Evolutionary conservation across 2,113 vertebrate species (phyloP).

Genomic region (Polypterus bichir): DNA sequence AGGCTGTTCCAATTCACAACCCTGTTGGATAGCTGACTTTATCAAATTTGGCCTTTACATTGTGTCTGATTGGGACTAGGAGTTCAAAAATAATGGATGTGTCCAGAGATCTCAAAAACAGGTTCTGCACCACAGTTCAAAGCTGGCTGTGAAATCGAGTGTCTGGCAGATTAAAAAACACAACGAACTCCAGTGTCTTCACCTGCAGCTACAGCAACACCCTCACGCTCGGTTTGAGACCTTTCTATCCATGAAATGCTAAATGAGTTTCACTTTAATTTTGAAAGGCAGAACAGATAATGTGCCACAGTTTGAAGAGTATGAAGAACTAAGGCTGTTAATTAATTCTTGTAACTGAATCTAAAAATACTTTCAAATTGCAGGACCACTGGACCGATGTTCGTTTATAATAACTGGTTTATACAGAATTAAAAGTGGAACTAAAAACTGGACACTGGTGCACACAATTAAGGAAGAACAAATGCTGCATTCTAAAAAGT

Average conservation of each 20-base stretch:
- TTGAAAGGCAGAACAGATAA: slow-evolving; percentile 24
- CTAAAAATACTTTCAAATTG: slow-evolving; percentile 16
- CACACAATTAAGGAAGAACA: no score
- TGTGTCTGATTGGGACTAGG: neutral
- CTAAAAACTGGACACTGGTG: no score
- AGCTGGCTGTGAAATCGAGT: slow-evolving; percentile 12
- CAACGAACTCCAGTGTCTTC: slow-evolving; percentile 11
- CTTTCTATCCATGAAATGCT: slow-evolving; percentile 2
- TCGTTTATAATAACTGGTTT: no score
- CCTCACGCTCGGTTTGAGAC: slow-evolving; percentile 25
- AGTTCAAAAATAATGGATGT: neutral
- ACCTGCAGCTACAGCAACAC: slow-evolving; percentile 16
- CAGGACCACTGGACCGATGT: neutral
- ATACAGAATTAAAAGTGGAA: no score
- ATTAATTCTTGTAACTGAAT: slow-evolving; percentile 10
- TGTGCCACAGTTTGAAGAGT: slow-evolving; percentile 14
- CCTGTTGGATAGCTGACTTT: slow-evolving; percentile 3
- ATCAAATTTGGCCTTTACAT: neutral
- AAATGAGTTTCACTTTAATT: slow-evolving; percentile 23
- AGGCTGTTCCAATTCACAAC: slow-evolving; percentile 2
- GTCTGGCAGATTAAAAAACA: slow-evolving; percentile 12
- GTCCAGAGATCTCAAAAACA: slow-evolving; percentile 5
- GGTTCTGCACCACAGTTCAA: neutral
- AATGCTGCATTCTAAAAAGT: no score
- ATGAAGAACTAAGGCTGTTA: slow-evolving; percentile 5